A percentile compares a stretch with the other conserved stretches of the same genome.
These are phyloP conservation scores for Eurypyga helias DNA, from an alignment of 2,113 vertebrate genomes.

Conservation along the genomic window DNA sequence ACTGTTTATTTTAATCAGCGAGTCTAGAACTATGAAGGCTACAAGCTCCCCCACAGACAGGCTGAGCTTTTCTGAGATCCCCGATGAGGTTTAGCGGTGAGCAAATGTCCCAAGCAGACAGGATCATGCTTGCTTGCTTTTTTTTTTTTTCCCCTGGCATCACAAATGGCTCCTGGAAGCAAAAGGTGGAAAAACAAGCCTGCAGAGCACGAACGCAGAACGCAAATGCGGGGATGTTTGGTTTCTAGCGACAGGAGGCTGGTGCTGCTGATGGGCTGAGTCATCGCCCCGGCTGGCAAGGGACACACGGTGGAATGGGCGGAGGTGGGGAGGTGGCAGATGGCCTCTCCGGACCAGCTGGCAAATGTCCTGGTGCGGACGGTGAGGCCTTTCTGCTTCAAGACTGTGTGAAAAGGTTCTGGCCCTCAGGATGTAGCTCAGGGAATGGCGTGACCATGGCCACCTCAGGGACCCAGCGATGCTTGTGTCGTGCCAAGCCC, in stretches of 20 bases:
- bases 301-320: background rate
- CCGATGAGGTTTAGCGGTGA: background rate
- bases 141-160: background rate
- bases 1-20: background rate
- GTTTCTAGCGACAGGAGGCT: background rate
- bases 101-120: background rate
- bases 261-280: background rate
- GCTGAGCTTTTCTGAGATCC: background rate
- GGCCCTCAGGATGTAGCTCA: background rate
- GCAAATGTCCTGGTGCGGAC: background rate
- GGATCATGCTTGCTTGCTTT: background rate
- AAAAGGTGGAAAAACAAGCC: background rate
- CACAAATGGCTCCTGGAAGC: background rate
- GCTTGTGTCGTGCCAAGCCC: background rate
- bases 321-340: background rate
- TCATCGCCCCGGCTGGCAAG: rapidly evolving
- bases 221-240: background rate
- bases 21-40: background rate
- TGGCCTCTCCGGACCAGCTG: background rate
- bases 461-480: background rate
- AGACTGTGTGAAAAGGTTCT: background rate
- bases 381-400: background rate
- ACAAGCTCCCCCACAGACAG: background rate
- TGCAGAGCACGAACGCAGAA: background rate
- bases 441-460: background rate